Evolutionary conservation across 2,888 invertebrate genomes (phyloP), one percentile per base, ranked within the genome.

Genomic region (Hemistola chrysoprasaria): DNA sequence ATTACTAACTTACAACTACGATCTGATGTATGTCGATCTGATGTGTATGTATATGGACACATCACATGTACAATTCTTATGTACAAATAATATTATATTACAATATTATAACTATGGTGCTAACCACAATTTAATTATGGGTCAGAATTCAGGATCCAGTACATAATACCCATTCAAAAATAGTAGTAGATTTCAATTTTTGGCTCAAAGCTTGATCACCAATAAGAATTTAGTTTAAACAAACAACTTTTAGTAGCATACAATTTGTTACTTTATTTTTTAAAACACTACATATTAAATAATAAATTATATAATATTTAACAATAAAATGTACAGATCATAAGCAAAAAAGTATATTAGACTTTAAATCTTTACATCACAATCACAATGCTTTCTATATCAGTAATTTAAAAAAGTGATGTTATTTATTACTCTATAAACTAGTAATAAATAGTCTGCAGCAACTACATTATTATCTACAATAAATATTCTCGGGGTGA

Each of bases 241-340:
- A 21, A 22, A 34, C 16, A 36, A 29, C 36, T 7, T n/a, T 7
- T 4, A 41, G 29, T 37, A 50, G 20, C 22, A 41, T 23, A 46
- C 24, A 35, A 32, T 42, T 28, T 40, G 31, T 65, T 65, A 66
- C 66, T 57, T 68, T 71, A 75, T 71, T 71, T 65, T 69, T 71
- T 80, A 75, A 77, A 76, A 71, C 77, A 78, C 64, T 67, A 44
- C 43, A 44, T 37, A 70, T 56, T 78, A 67, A 73, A 73, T 73
- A 71, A 73, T 76, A 77, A 76, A 76, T 74, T 71, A 76, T 74
- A 71, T 75, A 74, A 78, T 67, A 53, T 40, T 45, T 48, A 71
- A 71, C 70, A 72, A 73, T 68, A 67, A 59, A 65, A 71, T 73
- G 65, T 79, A 76, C 71, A 78, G 62, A 65, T 61, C 62, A 73